phyloP scores from a whole-genome alignment of 2,888 invertebrate genomes.

The Tiphia femorata region DNA sequence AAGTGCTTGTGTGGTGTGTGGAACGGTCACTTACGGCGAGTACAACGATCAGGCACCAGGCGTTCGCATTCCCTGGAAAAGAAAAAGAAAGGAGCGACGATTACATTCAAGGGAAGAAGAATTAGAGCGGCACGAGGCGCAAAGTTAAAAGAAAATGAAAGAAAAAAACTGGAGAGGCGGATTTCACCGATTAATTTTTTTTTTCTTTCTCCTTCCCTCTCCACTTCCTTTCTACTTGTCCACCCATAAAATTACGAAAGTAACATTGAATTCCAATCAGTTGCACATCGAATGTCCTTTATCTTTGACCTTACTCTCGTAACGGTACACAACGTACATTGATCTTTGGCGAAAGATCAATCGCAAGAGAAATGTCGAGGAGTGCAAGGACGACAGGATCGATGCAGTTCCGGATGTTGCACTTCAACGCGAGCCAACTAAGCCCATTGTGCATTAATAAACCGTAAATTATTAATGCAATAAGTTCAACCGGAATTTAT shows the following conservation, averaged over 20 bases:
- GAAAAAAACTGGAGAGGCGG: no score
- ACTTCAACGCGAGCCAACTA: conserved; percentile 7
- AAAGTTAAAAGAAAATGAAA: no score
- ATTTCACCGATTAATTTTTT: no score
- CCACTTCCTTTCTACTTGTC: no score
- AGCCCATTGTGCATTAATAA: no score
- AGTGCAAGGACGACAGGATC: conserved; percentile 29
- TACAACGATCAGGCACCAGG: conserved; percentile 31
- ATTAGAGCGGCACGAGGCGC: neutral
- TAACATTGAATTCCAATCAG: conserved; percentile 8
- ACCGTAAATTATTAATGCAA: no score
- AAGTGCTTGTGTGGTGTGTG: no score
- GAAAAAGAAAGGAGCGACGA: neutral
- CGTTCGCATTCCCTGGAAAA: conserved; percentile 41
- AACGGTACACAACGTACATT: conserved; percentile 2
- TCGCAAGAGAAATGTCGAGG: conserved; percentile 14
- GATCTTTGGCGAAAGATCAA: conserved; percentile 18
- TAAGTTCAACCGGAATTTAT: no score
- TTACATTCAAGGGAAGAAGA: conserved; percentile 6
- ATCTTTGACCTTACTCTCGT: conserved; percentile 12
- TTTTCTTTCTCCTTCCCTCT: no score
- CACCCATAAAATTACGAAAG: no score
- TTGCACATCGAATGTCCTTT: neutral
- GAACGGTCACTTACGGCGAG: conserved; percentile 49
- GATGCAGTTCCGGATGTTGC: conserved; percentile 23